A percentile compares a stretch with the other conserved stretches of the same genome.
phyloP scores from a whole-genome alignment of 2,888 invertebrate species.

The Ernsta delagoae region DNA sequence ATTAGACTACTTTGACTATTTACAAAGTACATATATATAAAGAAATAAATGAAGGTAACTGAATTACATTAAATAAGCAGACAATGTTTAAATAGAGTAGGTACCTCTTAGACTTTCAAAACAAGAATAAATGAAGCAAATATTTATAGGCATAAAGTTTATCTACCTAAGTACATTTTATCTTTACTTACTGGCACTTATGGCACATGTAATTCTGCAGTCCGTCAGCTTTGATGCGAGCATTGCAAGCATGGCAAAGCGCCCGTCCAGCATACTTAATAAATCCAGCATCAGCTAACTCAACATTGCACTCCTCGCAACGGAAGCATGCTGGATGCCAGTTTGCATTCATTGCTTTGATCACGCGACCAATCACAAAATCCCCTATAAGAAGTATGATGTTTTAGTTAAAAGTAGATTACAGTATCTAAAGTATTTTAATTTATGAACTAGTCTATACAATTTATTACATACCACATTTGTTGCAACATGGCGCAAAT shows the following conservation, averaged over 20 bases:
- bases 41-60: too few relatives aligned
- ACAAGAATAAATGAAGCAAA: too few relatives aligned
- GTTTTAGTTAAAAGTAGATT: background rate
- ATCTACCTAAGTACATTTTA: too few relatives aligned
- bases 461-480: slow-evolving; percentile 84
- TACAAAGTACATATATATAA: too few relatives aligned
- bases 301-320: slow-evolving; percentile 96
- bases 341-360: slow-evolving; percentile 99
- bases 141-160: too few relatives aligned
- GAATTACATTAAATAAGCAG: too few relatives aligned
- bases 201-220: slow-evolving; percentile 98
- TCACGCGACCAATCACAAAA: slow-evolving; percentile 99
- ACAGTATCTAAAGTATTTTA: background rate
- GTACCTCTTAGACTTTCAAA: too few relatives aligned
- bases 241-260: slow-evolving; percentile 98
- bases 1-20: too few relatives aligned
- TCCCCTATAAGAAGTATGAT: slow-evolving; percentile 85
- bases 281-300: slow-evolving; percentile 98
- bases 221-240: slow-evolving; percentile 97
- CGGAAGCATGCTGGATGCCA: slow-evolving; percentile 99
- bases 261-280: slow-evolving; percentile 95
- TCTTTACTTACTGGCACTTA: slow-evolving; percentile 99
- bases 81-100: too few relatives aligned
- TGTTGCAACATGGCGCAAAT: slow-evolving; percentile 96
- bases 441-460: too few relatives aligned